Conservation (phyloP, 2,113 vertebrate genomes). For the Ciconia boyciana region DNA sequence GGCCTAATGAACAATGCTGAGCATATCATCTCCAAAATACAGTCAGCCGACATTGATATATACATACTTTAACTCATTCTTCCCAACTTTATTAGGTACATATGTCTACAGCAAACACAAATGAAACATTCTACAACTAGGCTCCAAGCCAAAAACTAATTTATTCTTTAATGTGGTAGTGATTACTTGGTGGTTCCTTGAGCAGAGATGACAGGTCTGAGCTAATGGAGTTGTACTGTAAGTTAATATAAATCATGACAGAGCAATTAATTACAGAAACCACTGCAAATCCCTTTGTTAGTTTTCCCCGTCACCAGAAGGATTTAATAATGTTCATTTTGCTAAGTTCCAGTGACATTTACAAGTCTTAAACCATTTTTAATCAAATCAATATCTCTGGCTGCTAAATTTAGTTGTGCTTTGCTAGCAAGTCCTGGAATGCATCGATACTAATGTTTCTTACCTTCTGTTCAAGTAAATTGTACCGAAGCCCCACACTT, state of each 20-base stretch:
- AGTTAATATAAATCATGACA: conserved; percentile 89
- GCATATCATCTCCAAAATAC: conserved; percentile 66
- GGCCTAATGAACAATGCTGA: conserved; percentile 72
- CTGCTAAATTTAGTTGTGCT: conserved; percentile 79
- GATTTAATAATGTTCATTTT: conserved; percentile 85
- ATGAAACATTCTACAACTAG: conserved; percentile 79
- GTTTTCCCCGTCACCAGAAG: conserved; percentile 82
- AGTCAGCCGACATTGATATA: conserved; percentile 68
- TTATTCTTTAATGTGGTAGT: conserved; percentile 86
- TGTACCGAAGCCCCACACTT: conserved; percentile 41
- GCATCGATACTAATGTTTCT: conserved; percentile 63
- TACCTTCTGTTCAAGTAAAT: conserved; percentile 74
- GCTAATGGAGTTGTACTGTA: conserved; percentile 87
- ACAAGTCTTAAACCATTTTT: conserved; percentile 85
- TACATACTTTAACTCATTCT: conserved; percentile 76
- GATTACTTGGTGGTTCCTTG: conserved; percentile 84
- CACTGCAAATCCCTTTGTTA: conserved; percentile 85
- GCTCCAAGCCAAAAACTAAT: conserved; percentile 83
- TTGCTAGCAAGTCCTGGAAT: conserved; percentile 70
- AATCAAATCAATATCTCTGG: conserved; percentile 84
- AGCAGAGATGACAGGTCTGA: conserved; percentile 83
- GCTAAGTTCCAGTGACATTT: conserved; percentile 85
- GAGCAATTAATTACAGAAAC: conserved; percentile 88
- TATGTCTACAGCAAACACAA: conserved; percentile 81
- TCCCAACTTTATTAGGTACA: conserved; percentile 83